Evolutionary conservation across 2,113 vertebrate genomes (phyloP), one percentile per base, ranked within the genome.

Genomic region (Tyto alba): DNA sequence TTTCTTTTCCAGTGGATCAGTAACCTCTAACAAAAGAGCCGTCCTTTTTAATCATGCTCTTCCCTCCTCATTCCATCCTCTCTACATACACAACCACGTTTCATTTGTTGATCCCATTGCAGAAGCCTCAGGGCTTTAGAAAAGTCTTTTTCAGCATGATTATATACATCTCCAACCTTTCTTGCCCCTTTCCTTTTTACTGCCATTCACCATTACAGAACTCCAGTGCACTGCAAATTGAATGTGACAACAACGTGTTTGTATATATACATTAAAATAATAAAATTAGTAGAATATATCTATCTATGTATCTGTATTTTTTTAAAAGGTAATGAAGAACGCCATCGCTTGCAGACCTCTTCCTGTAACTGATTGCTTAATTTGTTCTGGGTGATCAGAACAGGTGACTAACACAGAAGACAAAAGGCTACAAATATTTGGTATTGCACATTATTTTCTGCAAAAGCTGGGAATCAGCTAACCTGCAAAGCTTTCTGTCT

Each of bases 11-110:
- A 78, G 93, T 95, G 72, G 95, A 80, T 98, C 98, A 98, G 98
- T 98, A 91, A 91, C 97, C 98, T 97, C 96, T 85, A 89, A 98
- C 97, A 97, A 98, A 98, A 96, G 98, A 97, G 94, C 98, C 98
- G 98, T 99, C 98, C 95, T 96, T 97, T 96, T 95, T 34, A 91
- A 98, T 99, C 98, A 97, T 48, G 96, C 97, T 98, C 96, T 93
- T 60, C 92, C 93, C 97, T 95, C 97, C 88, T 93, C 85, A 5
- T 11, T 48, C 93, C 93, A 43, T 81, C 93, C 86, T 79, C 62
- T 45, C 96, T 96, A 92, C 89, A 73, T 64, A 56, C 95, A 97
- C 97, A 97, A 96, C 93, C 95, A 96, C 45, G 7, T 96, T 94
- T 97, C 7, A 40, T 97, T 95, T 95, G 95, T 96, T 97, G 95